Conservation (phyloP, 1,140 invertebrate species). For the Wiebesia pumilae region DNA sequence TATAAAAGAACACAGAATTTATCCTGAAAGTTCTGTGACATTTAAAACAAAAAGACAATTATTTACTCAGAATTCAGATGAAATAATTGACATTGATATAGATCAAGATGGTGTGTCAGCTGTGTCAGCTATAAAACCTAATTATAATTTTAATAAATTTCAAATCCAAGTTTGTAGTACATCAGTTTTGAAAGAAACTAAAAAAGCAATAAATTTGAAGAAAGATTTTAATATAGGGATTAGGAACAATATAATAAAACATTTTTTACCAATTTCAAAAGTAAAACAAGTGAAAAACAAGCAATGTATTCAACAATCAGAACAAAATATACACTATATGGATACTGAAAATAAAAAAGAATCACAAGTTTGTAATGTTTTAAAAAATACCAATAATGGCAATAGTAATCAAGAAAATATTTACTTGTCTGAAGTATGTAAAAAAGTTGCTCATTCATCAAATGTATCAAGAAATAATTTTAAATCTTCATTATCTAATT, state of each 20-base stretch:
- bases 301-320: not conserved
- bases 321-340: not conserved
- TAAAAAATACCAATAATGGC: not conserved
- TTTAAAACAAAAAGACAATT: conserved; percentile 36
- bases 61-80: conserved; percentile 41
- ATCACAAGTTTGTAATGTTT: not conserved
- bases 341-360: not conserved
- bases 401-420: not conserved
- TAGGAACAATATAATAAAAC: not conserved
- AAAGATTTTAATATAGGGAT: not conserved
- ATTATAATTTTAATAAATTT: not conserved
- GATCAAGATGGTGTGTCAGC: not conserved
- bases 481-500: conserved; percentile 19
- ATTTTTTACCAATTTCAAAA: not conserved
- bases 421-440: not conserved
- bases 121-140: not conserved
- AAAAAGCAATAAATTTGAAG: not conserved
- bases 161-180: not conserved
- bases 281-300: not conserved
- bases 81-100: conserved; percentile 29
- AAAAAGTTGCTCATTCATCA: not conserved
- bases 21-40: not conserved
- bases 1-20: not conserved
- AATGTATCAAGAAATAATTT: conserved; percentile 5
- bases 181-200: conserved; percentile 8